These are phyloP conservation scores for Tetraneura akinire DNA, from an alignment of 1,140 invertebrate genomes.

Conservation along the genomic window DNA sequence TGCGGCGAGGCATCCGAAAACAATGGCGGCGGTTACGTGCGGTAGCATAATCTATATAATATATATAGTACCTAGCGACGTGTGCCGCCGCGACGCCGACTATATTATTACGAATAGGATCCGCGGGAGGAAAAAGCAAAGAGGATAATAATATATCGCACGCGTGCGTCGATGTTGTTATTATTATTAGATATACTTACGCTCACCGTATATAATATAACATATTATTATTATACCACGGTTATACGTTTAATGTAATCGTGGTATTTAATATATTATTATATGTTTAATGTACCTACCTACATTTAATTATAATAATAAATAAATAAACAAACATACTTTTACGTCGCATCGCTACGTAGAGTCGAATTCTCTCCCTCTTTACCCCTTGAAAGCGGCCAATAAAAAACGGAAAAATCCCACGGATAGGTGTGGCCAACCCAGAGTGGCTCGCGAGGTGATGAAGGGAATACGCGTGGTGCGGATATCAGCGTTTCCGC, in stretches of 20 bases:
- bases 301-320: no score
- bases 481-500: not conserved
- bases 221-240: not conserved
- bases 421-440: conserved; percentile 33
- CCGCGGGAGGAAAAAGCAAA: no score
- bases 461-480: not conserved
- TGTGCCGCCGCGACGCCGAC: not conserved
- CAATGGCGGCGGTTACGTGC: no score
- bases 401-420: conserved; percentile 29
- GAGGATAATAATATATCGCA: not conserved
- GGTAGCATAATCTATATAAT: no score
- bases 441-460: not conserved
- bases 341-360: not conserved
- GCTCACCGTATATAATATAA: not conserved
- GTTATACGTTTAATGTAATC: no score
- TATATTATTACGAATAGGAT: no score
- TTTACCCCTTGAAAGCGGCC: not conserved
- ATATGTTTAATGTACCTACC: no score
- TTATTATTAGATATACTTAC: no score
- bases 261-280: no score
- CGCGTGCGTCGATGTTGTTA: not conserved
- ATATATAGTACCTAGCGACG: no score
- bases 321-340: no score
- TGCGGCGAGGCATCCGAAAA: no score
- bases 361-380: not conserved